A percentile compares a stretch with the other conserved stretches of the same genome.
Evolutionary conservation across 2,797 vertebrate genomes (phyloP).

Genomic region (Megaceryle alcyon): DNA sequence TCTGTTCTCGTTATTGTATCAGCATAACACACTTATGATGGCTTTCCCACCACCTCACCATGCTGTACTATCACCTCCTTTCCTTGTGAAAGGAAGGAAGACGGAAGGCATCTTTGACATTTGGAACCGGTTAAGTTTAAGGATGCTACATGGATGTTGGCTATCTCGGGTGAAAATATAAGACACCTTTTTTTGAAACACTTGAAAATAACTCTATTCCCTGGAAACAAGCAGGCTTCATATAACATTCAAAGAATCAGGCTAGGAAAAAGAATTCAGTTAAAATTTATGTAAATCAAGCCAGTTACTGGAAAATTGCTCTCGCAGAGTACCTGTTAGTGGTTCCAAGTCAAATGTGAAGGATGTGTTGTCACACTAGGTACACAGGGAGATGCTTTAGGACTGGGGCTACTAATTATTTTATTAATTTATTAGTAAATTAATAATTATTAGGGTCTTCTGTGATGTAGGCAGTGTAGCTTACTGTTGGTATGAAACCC

Average conservation of each 20-base stretch:
- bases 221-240: not conserved
- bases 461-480: not conserved
- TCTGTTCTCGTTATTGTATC: slow-evolving; percentile 24
- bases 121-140: not conserved
- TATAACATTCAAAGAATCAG: not conserved
- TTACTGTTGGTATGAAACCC: not conserved
- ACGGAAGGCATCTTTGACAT: not conserved
- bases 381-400: not conserved
- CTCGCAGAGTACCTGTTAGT: not conserved
- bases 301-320: not conserved
- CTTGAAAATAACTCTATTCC: not conserved
- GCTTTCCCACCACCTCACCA: not conserved
- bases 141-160: not conserved
- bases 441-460: not conserved
- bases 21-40: not conserved
- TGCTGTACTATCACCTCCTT: not conserved
- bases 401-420: not conserved
- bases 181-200: not conserved
- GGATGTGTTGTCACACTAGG: not conserved
- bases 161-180: not conserved
- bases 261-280: not conserved
- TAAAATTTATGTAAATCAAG: not conserved
- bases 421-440: not conserved
- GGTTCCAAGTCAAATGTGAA: not conserved
- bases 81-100: not conserved